Conservation (phyloP, 1,140 invertebrate species). For the Nebria ingens region DNA sequence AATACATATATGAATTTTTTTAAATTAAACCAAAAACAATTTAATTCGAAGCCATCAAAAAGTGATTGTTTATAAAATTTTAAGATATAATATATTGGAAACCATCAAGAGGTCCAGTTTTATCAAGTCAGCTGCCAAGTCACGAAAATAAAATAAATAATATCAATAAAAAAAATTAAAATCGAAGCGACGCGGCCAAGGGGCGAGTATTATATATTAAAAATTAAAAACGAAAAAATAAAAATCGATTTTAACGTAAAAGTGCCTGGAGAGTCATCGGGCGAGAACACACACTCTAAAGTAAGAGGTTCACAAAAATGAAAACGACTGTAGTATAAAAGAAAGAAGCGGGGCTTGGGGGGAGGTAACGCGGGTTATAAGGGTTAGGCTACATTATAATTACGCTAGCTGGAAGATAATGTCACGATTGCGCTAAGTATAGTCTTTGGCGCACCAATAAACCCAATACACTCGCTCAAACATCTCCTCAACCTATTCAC, state of each 20-base stretch:
- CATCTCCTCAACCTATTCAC: neutral
- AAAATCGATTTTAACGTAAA: constrained; percentile 7
- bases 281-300: constrained; percentile 3
- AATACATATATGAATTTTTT: too few species aligned
- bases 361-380: neutral
- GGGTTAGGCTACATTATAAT: constrained; percentile 20
- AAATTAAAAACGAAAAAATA: neutral
- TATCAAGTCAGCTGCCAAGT: neutral
- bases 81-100: too few species aligned
- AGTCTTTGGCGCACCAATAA: constrained; percentile 11
- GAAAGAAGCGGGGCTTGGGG: neutral
- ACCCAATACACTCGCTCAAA: neutral
- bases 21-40: too few species aligned
- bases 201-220: constrained; percentile 1
- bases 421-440: constrained; percentile 29
- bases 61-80: too few species aligned
- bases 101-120: too few species aligned
- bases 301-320: constrained; percentile 9
- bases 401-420: constrained; percentile 29
- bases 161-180: too few species aligned
- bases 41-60: too few species aligned
- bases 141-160: too few species aligned
- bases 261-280: constrained; percentile 4
- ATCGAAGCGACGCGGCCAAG: neutral
- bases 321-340: neutral